phyloP scores from a whole-genome alignment of 2,797 vertebrate genomes.

The Acrossocheilus fasciatus region DNA sequence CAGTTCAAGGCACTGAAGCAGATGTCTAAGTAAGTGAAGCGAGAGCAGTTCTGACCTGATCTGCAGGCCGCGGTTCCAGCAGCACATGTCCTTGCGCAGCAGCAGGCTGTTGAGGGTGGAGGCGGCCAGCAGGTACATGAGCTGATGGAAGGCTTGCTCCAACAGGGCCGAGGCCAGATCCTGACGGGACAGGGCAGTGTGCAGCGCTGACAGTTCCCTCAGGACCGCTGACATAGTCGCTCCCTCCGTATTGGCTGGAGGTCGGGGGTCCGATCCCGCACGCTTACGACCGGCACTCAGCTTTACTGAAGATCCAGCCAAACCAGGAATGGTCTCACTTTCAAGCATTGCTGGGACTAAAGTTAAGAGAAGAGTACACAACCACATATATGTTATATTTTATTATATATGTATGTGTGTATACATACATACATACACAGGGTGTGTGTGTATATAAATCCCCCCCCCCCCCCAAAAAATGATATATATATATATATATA shows the following conservation, averaged over 20 bases:
- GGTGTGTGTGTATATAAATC: too few species aligned
- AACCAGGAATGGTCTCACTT: slow-evolving; percentile 79
- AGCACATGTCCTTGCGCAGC: slow-evolving; percentile 82
- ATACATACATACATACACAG: too few species aligned
- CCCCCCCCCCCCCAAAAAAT: too few species aligned
- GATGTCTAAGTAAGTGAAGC: neutral
- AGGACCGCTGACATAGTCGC: slow-evolving; percentile 76
- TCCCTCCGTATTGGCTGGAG: slow-evolving; percentile 35
- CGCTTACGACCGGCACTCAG: slow-evolving; percentile 64
- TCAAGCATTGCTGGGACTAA: slow-evolving; percentile 82
- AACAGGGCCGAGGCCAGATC: slow-evolving; percentile 67
- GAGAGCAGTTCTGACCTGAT: slow-evolving; percentile 75
- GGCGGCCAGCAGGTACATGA: slow-evolving; percentile 76
- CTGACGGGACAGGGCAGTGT: slow-evolving; percentile 67
- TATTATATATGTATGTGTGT: neutral
- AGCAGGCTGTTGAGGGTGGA: slow-evolving; percentile 82
- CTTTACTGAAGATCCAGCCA: slow-evolving; percentile 68
- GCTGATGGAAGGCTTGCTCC: slow-evolving; percentile 80
- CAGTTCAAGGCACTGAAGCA: neutral
- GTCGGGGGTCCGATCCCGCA: slow-evolving; percentile 69
- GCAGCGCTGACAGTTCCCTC: slow-evolving; percentile 75
- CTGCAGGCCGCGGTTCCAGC: slow-evolving; percentile 81
- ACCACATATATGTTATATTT: neutral
- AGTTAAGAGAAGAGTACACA: neutral
- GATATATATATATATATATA: too few species aligned